Conservation (phyloP, 2,797 vertebrate genomes). For the Halcyon chelicuti region DNA sequence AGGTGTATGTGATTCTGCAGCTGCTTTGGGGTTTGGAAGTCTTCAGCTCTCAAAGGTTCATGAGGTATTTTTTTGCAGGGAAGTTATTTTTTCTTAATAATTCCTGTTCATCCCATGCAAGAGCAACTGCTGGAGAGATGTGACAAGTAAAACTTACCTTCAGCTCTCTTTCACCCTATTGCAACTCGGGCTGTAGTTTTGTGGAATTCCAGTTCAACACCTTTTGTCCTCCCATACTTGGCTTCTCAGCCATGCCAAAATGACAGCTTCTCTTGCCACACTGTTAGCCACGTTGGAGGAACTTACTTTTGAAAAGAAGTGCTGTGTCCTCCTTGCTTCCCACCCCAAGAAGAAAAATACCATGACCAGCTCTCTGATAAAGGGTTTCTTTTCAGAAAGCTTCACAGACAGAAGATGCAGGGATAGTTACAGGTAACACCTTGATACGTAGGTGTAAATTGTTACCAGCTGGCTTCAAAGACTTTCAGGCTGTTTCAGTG, state of each 20-base stretch:
- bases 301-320: not conserved
- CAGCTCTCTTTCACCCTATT: not conserved
- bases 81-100: not conserved
- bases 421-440: slow-evolving; percentile 1
- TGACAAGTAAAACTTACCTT: not conserved
- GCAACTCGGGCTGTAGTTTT: not conserved
- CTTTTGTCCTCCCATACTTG: not conserved
- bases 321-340: not conserved
- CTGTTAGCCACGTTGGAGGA: not conserved
- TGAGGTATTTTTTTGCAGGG: not conserved
- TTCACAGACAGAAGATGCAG: not conserved
- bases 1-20: not conserved
- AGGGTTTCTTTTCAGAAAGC: not conserved
- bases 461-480: slow-evolving; percentile 60
- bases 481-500: not conserved
- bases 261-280: not conserved
- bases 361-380: not conserved
- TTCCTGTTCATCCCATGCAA: not conserved
- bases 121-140: not conserved
- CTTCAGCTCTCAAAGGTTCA: not conserved
- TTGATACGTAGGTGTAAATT: slow-evolving; percentile 54
- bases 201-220: not conserved
- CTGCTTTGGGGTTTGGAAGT: not conserved
- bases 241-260: not conserved
- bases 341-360: not conserved